phyloP scores from a whole-genome alignment of 2,113 vertebrate genomes.

The Uropsilus gracilis region DNA sequence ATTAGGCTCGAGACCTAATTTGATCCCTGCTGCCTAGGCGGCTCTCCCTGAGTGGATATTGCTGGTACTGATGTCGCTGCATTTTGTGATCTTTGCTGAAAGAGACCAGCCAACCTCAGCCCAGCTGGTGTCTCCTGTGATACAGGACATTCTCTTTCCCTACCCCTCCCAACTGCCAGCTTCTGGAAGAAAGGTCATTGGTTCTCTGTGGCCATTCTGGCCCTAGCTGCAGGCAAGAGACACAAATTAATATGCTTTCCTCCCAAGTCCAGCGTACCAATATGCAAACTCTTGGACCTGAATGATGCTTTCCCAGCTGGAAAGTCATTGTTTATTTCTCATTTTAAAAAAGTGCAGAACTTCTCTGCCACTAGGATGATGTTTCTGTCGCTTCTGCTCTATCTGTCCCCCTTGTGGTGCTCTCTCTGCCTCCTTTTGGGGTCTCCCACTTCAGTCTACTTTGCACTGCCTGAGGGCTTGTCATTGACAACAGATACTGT shows the following conservation, averaged over 20 bases:
- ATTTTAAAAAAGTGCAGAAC: slow-evolving; percentile 47
- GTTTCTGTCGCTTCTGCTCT: slow-evolving; percentile 63
- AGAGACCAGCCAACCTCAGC: slow-evolving; percentile 78
- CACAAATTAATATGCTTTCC: slow-evolving; percentile 46
- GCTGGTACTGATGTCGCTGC: slow-evolving; percentile 76
- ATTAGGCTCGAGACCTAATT: slow-evolving; percentile 77
- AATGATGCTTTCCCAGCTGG: slow-evolving; percentile 43
- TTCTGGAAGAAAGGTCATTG: slow-evolving; percentile 68
- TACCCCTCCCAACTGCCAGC: slow-evolving; percentile 5
- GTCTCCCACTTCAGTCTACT: slow-evolving; percentile 61
- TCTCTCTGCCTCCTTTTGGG: slow-evolving; percentile 53
- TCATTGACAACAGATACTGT: slow-evolving; percentile 70
- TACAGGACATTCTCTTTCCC: slow-evolving; percentile 74
- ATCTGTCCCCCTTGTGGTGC: slow-evolving; percentile 53
- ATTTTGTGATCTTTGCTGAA: slow-evolving; percentile 83
- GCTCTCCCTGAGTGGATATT: slow-evolving; percentile 70
- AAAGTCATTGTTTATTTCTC: slow-evolving; percentile 57
- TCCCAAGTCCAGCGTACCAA: background rate
- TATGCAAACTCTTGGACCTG: slow-evolving; percentile 33
- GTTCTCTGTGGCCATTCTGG: slow-evolving; percentile 53
- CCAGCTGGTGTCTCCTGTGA: slow-evolving; percentile 81
- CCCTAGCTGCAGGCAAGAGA: slow-evolving; percentile 60
- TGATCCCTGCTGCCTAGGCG: slow-evolving; percentile 76
- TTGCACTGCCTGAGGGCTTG: slow-evolving; percentile 67
- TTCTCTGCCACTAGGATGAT: slow-evolving; percentile 54